Base-by-base conservation (phyloP, 2,797 vertebrate genomes). In the Paedocypris micromegethes region DNA sequence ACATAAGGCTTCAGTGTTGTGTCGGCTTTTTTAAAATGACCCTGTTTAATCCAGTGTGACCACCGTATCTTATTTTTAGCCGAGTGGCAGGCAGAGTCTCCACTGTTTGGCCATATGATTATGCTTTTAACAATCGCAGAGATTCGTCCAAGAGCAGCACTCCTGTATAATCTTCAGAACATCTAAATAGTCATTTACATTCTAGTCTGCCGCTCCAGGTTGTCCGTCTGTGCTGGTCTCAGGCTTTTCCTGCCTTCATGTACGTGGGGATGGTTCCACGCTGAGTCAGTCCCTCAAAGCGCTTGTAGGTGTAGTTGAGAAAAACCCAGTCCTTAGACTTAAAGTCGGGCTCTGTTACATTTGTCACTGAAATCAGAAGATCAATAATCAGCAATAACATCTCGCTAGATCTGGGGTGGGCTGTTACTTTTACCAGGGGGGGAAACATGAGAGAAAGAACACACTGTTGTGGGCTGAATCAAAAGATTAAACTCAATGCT, bases 291-390 rank as follows among this genome's bases (percentile, higher is more conserved):
- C 96, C 97, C 85, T 99, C 96, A 46, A 98, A 99, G 65, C 96
- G 92, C 78, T 99, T 99, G 88, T 98, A 99, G 5, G 97, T 99
- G 66, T 98, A 98, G 88, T 99, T 99, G 79, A 98, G 93, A 83
- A 99, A 99, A 74, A 99, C 97, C 96, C 97, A 99, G 88, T 98
- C 97, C 92, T 99, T 99, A 64, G 94, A 97, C 82, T 99, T 99
- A 85, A 97, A 98, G 88, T 98, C 96, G 0, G 94, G 90, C 80
- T 99, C 97, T 0, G 94, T 93, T 3, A 92, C 81, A 56, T 96
- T 98, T 81, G 93, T 92, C 91, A 92, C 89, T 93, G 62, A 50
- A 86, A 84, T 5, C 46, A 42, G 59, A 54, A 53, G 49, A 66
- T 47, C 6, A 49, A 44, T 41, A 23, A 8, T 45, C 0, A 47